These are phyloP conservation scores for Coptodon bakossiorum DNA, from an alignment of 2,113 vertebrate species.

Conservation along the genomic window DNA sequence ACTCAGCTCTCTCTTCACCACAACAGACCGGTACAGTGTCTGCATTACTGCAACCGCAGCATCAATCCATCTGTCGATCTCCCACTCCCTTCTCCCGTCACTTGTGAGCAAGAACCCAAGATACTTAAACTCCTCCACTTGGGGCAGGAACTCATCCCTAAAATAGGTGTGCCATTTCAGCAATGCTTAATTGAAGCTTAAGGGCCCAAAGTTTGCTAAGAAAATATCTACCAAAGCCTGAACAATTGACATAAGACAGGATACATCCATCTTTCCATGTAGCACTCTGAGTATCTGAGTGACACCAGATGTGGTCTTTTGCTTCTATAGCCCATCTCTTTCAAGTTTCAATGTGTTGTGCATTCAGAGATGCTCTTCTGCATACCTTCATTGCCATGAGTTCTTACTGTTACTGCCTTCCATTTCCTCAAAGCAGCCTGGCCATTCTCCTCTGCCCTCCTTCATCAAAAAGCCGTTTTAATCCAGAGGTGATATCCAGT, in stretches of 20 bases:
- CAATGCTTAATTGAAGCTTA: neutral
- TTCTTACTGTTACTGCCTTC: neutral
- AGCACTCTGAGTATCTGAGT: neutral
- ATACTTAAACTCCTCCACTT: neutral
- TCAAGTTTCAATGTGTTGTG: neutral
- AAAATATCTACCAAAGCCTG: neutral
- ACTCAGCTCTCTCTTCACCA: neutral
- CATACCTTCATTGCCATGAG: neutral
- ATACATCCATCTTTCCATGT: neutral
- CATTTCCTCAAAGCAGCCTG: neutral
- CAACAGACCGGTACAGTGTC: neutral
- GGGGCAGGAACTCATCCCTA: neutral
- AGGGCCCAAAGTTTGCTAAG: neutral
- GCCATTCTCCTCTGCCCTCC: neutral
- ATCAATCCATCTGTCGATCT: neutral
- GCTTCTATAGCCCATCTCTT: neutral
- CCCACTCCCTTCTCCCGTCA: fast-evolving
- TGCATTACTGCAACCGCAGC: neutral
- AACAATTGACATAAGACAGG: neutral
- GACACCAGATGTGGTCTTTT: neutral
- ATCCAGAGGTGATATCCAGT: neutral
- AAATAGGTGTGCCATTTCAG: neutral
- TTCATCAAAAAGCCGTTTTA: neutral
- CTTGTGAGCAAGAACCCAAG: neutral
- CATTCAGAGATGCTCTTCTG: neutral